Percentiles rank a stretch among this genome's conserved stretches.
phyloP scores from a whole-genome alignment of 2,888 invertebrate species.

The Ichneumoninae sp. region DNA sequence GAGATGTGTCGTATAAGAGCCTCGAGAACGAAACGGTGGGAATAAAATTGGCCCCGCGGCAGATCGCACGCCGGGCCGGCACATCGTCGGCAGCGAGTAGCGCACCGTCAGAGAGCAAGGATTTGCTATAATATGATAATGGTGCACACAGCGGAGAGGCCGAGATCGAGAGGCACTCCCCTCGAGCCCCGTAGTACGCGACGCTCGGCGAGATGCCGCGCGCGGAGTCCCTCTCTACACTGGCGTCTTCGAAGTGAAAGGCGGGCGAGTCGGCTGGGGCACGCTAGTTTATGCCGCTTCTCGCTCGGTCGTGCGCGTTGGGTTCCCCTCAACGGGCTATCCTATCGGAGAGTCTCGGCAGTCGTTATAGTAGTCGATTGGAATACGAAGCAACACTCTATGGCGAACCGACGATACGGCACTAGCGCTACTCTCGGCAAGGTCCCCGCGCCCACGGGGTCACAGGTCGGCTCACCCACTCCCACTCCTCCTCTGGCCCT shows the following conservation, averaged over 20 bases:
- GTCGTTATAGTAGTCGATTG: conserved; percentile 5
- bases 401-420: conserved; percentile 39
- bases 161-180: conserved; percentile 75
- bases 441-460: conserved; percentile 82
- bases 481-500: conserved; percentile 71
- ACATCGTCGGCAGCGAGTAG: conserved; percentile 29
- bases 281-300: conserved; percentile 76
- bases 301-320: conserved; percentile 57
- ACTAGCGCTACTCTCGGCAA: conserved; percentile 72
- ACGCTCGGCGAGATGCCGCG: conserved; percentile 58
- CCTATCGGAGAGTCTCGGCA: conserved; percentile 31
- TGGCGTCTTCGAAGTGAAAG: conserved; percentile 82
- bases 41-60: conserved; percentile 76
- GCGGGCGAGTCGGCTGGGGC: conserved; percentile 79
- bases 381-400: conserved; percentile 4
- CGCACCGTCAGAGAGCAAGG: conserved; percentile 52
- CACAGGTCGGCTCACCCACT: conserved; percentile 83
- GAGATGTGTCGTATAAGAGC: conserved; percentile 52
- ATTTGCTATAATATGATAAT: conserved; percentile 81
- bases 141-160: conserved; percentile 69
- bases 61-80: conserved; percentile 58
- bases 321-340: conserved; percentile 14
- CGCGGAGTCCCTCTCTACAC: conserved; percentile 40
- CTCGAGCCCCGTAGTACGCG: conserved; percentile 67
- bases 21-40: conserved; percentile 66